These are phyloP conservation scores for Phlogophora meticulosa DNA, from an alignment of 2,888 invertebrate genomes.

Conservation along the genomic window DNA sequence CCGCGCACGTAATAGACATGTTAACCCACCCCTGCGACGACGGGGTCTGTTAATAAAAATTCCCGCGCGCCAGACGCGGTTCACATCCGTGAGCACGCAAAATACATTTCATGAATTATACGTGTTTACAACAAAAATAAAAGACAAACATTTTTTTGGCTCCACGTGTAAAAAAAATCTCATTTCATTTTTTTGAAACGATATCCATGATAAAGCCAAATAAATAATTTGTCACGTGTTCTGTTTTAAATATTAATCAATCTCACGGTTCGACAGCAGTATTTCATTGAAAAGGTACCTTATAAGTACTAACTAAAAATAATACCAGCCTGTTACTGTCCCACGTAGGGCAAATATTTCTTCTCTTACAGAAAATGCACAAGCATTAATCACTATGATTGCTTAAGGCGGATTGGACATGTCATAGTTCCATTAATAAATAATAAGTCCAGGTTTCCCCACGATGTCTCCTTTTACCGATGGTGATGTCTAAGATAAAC, in stretches of 20 bases:
- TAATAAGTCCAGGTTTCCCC: no score
- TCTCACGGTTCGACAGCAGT: background rate
- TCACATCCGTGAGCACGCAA: conserved; percentile 59
- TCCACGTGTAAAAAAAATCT: background rate
- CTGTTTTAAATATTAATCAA: background rate
- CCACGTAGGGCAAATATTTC: no score
- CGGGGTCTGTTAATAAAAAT: conserved; percentile 68
- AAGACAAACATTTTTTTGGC: conserved; percentile 11
- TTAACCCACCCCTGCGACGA: conserved; percentile 59
- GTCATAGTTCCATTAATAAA: no score
- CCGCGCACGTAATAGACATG: conserved; percentile 65
- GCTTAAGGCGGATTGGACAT: no score
- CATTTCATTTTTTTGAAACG: background rate
- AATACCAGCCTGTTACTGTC: background rate
- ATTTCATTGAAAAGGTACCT: background rate
- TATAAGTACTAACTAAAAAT: background rate
- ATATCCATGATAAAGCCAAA: background rate
- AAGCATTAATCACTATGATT: no score
- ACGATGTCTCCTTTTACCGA: no score
- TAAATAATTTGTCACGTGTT: background rate
- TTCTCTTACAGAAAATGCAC: no score
- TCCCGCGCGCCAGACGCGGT: conserved; percentile 66
- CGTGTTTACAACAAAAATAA: conserved; percentile 41
- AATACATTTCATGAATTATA: conserved; percentile 54
- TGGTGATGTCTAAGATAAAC: no score